phyloP scores from a whole-genome alignment of 2,113 vertebrate genomes.

The Colius striatus region DNA sequence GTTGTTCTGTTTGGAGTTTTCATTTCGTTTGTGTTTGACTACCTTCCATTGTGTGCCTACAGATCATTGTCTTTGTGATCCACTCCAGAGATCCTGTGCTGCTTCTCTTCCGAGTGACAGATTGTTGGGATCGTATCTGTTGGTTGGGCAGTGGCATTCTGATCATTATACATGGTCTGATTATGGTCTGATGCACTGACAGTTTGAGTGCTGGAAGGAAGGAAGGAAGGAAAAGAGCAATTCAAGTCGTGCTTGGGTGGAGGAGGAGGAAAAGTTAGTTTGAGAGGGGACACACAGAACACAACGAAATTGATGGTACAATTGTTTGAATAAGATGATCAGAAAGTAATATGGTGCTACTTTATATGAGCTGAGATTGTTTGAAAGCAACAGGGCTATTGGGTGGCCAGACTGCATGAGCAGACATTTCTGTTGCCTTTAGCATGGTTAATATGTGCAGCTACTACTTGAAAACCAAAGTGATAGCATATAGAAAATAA shows the following conservation, averaged over 20 bases:
- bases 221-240: not conserved
- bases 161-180: not conserved
- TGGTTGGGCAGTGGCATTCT: not conserved
- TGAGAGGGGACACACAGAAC: not conserved
- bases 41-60: not conserved
- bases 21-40: not conserved
- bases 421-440: not conserved
- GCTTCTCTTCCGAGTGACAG: not conserved
- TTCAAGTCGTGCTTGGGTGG: not conserved
- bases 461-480: not conserved
- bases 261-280: not conserved
- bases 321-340: not conserved
- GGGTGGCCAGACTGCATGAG: not conserved
- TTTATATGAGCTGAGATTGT: not conserved
- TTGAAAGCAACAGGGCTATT: not conserved
- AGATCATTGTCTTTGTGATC: not conserved
- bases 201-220: not conserved
- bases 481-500: not conserved
- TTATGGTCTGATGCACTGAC: not conserved
- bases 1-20: not conserved
- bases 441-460: not conserved
- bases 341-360: not conserved
- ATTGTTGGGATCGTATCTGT: not conserved
- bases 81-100: not conserved
- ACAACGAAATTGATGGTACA: not conserved